phyloP scores from a whole-genome alignment of 2,113 vertebrate genomes.

The Megatriorchis doriae region DNA sequence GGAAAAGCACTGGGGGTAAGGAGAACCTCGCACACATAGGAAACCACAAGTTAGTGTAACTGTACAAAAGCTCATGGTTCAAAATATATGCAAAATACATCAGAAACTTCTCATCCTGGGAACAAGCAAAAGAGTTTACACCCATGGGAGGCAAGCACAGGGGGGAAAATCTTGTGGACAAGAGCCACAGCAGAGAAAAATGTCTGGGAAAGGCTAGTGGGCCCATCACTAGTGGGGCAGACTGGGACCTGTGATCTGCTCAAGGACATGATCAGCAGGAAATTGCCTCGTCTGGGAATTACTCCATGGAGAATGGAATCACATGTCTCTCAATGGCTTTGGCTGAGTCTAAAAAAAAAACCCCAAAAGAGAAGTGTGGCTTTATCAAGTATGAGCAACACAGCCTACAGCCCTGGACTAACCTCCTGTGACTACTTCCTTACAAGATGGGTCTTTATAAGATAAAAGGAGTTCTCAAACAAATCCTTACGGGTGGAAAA shows the following conservation, averaged over 20 bases:
- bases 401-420: neutral
- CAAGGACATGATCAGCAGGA: neutral
- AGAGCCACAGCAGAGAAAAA: neutral
- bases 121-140: neutral
- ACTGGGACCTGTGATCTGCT: neutral
- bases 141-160: neutral
- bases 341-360: neutral
- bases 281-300: neutral
- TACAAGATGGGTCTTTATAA: neutral
- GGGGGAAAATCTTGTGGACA: fast-evolving
- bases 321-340: neutral
- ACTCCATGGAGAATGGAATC: neutral
- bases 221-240: neutral
- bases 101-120: conserved; percentile 20
- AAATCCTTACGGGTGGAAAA: neutral
- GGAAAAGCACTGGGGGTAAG: neutral
- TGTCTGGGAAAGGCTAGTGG: neutral
- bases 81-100: conserved; percentile 12
- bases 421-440: neutral
- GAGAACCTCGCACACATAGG: neutral
- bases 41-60: neutral
- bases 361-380: neutral
- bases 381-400: neutral
- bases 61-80: neutral
- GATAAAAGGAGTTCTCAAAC: neutral